Percentiles rank a stretch among this genome's conserved stretches.
Evolutionary conservation across 2,113 vertebrate genomes (phyloP).

Genomic region (Lasiurus borealis): DNA sequence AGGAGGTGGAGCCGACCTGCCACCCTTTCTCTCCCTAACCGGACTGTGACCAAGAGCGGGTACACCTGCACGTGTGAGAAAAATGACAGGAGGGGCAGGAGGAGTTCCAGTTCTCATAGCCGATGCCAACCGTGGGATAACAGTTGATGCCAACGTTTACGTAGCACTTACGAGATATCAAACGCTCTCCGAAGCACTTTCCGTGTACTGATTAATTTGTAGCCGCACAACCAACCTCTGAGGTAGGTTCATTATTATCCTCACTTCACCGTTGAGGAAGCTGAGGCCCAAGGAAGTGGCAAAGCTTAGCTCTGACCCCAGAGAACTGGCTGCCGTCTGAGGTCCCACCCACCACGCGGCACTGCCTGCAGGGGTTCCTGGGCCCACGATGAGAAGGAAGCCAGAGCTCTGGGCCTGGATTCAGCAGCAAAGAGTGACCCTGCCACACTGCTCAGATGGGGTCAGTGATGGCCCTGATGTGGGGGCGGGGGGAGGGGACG

Average conservation of each 20-base stretch:
- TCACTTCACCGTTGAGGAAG: neutral
- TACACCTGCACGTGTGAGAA: neutral
- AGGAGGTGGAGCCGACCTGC: neutral
- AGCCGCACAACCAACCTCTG: neutral
- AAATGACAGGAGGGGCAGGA: neutral
- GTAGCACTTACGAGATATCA: too few species aligned
- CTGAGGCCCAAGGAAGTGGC: neutral
- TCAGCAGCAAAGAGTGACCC: neutral
- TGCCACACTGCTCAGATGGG: neutral
- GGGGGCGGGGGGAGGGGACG: too few species aligned
- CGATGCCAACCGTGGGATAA: neutral
- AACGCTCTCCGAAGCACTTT: neutral
- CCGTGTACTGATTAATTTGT: neutral
- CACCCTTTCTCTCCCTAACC: neutral
- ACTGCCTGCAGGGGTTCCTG: neutral
- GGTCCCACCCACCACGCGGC: neutral
- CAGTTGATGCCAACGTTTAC: neutral
- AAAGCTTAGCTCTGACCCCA: neutral
- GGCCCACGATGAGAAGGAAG: neutral
- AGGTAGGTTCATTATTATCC: too few species aligned
- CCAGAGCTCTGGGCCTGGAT: neutral
- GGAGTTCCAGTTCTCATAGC: neutral
- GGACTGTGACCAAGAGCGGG: neutral
- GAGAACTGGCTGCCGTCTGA: neutral
- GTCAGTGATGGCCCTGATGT: accelerated